Percentiles rank a stretch among this genome's conserved stretches.
These are phyloP conservation scores for Eristalinus aeneus DNA, from an alignment of 2,888 invertebrate genomes.

Conservation along the genomic window DNA sequence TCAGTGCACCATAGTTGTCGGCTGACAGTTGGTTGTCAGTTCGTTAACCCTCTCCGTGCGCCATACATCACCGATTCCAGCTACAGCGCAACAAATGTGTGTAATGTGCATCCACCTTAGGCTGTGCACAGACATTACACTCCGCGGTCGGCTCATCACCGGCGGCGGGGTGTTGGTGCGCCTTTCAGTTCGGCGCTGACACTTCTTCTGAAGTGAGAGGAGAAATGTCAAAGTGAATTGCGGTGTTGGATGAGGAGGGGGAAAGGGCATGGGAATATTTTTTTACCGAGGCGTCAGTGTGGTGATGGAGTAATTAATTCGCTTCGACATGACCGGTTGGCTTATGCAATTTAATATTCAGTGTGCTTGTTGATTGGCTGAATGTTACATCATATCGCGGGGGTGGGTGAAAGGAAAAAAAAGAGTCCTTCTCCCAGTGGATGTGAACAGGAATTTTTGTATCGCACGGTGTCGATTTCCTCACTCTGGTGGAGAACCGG, in stretches of 20 bases:
- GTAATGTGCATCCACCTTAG: conserved; percentile 30
- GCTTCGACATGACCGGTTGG: conserved; percentile 61
- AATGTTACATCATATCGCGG: conserved; percentile 43
- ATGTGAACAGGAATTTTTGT: neutral
- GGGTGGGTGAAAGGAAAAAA: conserved; percentile 39
- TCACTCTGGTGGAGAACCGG: conserved; percentile 7
- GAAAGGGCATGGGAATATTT: conserved; percentile 28
- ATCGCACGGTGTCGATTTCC: neutral
- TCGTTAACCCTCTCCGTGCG: conserved; percentile 41
- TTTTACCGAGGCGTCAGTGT: conserved; percentile 67
- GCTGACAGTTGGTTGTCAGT: conserved; percentile 43
- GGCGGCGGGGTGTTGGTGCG: neutral
- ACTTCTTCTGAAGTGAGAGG: conserved; percentile 28
- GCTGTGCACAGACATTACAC: neutral
- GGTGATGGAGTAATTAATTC: conserved; percentile 60
- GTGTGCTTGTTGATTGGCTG: neutral
- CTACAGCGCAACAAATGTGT: neutral
- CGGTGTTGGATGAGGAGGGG: neutral
- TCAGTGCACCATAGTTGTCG: conserved; percentile 14
- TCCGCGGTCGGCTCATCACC: conserved; percentile 35
- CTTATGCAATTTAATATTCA: neutral
- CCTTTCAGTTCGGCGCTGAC: conserved; percentile 39
- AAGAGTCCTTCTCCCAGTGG: neutral
- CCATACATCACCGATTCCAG: conserved; percentile 5
- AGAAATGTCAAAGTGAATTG: conserved; percentile 33